phyloP scores from a whole-genome alignment of 2,797 vertebrate species.

The Gobio occitaniae region DNA sequence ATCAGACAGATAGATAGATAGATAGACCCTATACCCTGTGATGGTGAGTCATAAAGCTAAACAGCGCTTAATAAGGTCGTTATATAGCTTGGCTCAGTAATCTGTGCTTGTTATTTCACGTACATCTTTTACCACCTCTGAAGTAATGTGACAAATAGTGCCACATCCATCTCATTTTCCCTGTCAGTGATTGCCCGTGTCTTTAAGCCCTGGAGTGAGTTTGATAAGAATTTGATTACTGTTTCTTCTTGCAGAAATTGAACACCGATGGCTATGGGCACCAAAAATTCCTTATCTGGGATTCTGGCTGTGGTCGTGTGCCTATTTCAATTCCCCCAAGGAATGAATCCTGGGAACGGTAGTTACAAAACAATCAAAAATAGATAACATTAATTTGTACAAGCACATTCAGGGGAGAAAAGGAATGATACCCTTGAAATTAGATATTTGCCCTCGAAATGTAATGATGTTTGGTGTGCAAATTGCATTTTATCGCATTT shows the following conservation, averaged over 20 bases:
- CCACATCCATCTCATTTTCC: slow-evolving; percentile 47
- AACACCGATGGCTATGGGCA: slow-evolving; percentile 41
- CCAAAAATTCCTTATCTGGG: slow-evolving; percentile 53
- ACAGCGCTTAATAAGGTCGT: background rate
- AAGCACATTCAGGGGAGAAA: slow-evolving; percentile 59
- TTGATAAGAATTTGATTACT: slow-evolving; percentile 59
- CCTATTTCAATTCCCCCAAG: slow-evolving; percentile 48
- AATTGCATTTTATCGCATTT: slow-evolving; percentile 48
- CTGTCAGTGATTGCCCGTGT: slow-evolving; percentile 49
- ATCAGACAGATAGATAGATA: too few species aligned
- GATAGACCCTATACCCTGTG: background rate
- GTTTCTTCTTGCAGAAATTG: slow-evolving; percentile 51
- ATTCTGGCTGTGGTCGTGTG: slow-evolving; percentile 43
- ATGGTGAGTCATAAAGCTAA: background rate
- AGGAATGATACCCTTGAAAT: slow-evolving; percentile 45
- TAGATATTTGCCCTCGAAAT: slow-evolving; percentile 45
- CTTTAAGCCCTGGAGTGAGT: slow-evolving; percentile 50
- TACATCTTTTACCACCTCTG: slow-evolving; percentile 21
- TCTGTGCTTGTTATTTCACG: background rate
- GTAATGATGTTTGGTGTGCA: slow-evolving; percentile 34
- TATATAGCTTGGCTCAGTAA: background rate
- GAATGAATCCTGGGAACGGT: slow-evolving; percentile 51
- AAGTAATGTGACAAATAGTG: slow-evolving; percentile 47
- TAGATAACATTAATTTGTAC: slow-evolving; percentile 60
- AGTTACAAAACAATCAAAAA: slow-evolving; percentile 55